Percentiles rank a stretch among this genome's conserved stretches.
These are phyloP conservation scores for Synergus japonicus DNA, from an alignment of 2,888 invertebrate genomes.

Conservation along the genomic window DNA sequence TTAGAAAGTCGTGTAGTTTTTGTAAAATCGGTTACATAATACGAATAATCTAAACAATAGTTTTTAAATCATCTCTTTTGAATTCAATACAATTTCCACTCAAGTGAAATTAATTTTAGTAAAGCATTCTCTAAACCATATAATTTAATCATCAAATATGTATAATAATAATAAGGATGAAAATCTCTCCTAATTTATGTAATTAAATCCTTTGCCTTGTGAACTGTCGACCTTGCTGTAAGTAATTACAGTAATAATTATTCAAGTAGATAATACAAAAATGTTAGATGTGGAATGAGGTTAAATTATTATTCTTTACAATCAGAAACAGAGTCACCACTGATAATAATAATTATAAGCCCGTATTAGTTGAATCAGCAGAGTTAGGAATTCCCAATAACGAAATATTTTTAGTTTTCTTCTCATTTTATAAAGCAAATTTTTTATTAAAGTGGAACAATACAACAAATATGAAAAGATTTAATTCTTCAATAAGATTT, in stretches of 20 bases:
- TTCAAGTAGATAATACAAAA: conserved; percentile 4
- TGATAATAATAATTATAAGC: neutral
- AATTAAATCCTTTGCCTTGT: conserved; percentile 13
- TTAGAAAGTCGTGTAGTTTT: too few relatives aligned
- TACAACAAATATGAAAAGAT: neutral
- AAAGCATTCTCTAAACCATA: neutral
- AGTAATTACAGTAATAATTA: conserved; percentile 22
- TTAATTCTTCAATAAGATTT: neutral
- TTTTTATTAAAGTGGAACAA: neutral
- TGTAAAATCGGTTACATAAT: too few relatives aligned
- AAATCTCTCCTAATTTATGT: conserved; percentile 21
- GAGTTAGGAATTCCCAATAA: neutral
- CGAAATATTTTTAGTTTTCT: conserved; percentile 35
- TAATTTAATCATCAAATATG: neutral
- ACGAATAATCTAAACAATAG: neutral
- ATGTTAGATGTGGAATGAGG: neutral
- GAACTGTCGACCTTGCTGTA: conserved; percentile 18
- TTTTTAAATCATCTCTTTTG: too few relatives aligned
- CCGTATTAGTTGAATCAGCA: conserved; percentile 7
- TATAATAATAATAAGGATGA: neutral
- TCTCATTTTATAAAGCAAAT: neutral
- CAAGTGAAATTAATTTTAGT: neutral
- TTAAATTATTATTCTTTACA: conserved; percentile 14
- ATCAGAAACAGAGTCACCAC: neutral
- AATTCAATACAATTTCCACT: neutral